Evolutionary conservation across 2,113 vertebrate species (phyloP).

Genomic region (Galemys pyrenaicus): DNA sequence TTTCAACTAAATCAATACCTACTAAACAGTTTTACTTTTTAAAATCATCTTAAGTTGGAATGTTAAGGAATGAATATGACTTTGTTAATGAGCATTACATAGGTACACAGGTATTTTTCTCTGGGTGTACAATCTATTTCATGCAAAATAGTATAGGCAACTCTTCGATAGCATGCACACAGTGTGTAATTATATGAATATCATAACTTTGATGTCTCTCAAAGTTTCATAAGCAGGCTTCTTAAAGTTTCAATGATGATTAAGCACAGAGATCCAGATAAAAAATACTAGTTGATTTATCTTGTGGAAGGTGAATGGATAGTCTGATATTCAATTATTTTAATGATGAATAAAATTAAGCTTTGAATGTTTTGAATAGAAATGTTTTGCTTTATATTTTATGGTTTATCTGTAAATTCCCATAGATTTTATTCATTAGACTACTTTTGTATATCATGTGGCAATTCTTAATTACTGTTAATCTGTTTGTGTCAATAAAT

Average conservation of each 20-base stretch:
- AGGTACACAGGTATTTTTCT: not conserved
- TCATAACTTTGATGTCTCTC: not conserved
- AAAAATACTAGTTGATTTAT: not conserved
- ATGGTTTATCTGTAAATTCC: not conserved
- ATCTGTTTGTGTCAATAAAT: not conserved
- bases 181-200: not conserved
- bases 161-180: not conserved
- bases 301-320: not conserved
- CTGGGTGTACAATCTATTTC: not conserved
- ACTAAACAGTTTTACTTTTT: not conserved
- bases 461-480: not conserved
- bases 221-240: not conserved
- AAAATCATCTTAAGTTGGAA: not conserved
- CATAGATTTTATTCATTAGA: not conserved
- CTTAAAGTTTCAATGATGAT: not conserved
- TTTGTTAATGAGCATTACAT: not conserved
- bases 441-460: not conserved
- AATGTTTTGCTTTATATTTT: not conserved
- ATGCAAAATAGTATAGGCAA: not conserved
- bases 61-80: not conserved
- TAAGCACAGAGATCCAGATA: not conserved
- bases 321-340: conserved; percentile 1
- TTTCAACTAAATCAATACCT: not conserved
- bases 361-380: too few relatives aligned
- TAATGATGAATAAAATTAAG: conserved; percentile 26